phyloP scores from a whole-genome alignment of 2,888 invertebrate genomes.

The Tholera decimalis region DNA sequence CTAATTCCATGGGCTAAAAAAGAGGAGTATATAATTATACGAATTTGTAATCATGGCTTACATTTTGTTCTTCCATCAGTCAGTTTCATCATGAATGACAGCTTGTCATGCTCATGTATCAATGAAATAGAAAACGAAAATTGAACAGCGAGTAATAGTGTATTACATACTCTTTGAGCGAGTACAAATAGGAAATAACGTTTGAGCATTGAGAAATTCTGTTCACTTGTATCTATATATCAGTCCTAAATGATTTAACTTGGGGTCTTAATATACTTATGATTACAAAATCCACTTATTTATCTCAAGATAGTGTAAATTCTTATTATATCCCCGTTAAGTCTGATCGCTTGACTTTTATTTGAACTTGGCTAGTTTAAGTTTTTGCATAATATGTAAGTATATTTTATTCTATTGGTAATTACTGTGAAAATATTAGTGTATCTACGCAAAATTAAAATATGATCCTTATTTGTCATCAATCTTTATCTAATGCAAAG shows the following conservation, averaged over 20 bases:
- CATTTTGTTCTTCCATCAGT: neutral
- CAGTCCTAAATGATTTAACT: neutral
- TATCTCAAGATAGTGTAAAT: conserved; percentile 47
- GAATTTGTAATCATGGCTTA: neutral
- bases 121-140: neutral
- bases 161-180: too few relatives aligned
- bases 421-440: neutral
- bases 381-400: conserved; percentile 3
- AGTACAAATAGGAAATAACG: neutral
- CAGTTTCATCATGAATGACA: neutral
- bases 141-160: neutral
- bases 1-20: conserved; percentile 1
- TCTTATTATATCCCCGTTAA: conserved; percentile 30
- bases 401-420: neutral
- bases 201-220: neutral
- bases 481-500: too few relatives aligned
- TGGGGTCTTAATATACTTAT: conserved; percentile 10
- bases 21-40: neutral
- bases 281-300: conserved; percentile 20
- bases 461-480: too few relatives aligned
- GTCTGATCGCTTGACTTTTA: conserved; percentile 39
- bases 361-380: conserved; percentile 41
- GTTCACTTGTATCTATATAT: neutral
- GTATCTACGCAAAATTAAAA: neutral
- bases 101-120: neutral